Percentiles rank a stretch among this genome's conserved stretches.
phyloP scores from a whole-genome alignment of 2,888 invertebrate species.

The Yponomeuta malinellus region DNA sequence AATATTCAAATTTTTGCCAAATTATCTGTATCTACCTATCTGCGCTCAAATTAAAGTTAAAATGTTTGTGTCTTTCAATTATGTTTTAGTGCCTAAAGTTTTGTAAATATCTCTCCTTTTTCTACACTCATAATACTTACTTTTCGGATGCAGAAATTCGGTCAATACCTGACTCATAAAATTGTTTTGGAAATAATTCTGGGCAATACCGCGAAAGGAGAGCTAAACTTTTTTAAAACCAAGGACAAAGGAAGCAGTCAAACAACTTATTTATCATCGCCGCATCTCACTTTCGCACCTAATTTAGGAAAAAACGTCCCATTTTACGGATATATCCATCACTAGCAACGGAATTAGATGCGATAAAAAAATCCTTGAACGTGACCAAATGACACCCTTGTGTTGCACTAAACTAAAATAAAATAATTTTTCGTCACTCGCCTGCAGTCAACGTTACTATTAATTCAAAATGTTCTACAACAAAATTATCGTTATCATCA shows the following conservation, averaged over 20 bases:
- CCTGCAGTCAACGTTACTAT: neutral
- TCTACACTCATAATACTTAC: too few relatives aligned
- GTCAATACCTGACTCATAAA: too few relatives aligned
- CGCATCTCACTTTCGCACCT: slow-evolving; percentile 6
- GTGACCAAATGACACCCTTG: neutral
- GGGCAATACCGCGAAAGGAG: too few relatives aligned
- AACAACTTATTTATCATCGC: slow-evolving; percentile 3
- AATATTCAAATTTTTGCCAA: too few relatives aligned
- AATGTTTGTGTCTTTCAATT: too few relatives aligned
- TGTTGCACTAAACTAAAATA: neutral
- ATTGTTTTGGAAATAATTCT: too few relatives aligned
- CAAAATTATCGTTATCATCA: neutral
- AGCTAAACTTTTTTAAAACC: too few relatives aligned
- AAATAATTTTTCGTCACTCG: neutral
- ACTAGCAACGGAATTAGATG: neutral
- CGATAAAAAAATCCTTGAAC: neutral
- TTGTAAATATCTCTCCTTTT: too few relatives aligned
- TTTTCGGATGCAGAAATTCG: too few relatives aligned
- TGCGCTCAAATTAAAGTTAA: too few relatives aligned
- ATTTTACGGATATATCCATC: slow-evolving; percentile 8
- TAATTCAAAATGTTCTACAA: neutral
- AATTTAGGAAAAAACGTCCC: neutral
- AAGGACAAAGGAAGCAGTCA: neutral
- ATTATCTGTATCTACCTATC: too few relatives aligned
- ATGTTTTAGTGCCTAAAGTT: too few relatives aligned